phyloP scores from a whole-genome alignment of 1,140 invertebrate genomes.

The Drosophila murphyi region DNA sequence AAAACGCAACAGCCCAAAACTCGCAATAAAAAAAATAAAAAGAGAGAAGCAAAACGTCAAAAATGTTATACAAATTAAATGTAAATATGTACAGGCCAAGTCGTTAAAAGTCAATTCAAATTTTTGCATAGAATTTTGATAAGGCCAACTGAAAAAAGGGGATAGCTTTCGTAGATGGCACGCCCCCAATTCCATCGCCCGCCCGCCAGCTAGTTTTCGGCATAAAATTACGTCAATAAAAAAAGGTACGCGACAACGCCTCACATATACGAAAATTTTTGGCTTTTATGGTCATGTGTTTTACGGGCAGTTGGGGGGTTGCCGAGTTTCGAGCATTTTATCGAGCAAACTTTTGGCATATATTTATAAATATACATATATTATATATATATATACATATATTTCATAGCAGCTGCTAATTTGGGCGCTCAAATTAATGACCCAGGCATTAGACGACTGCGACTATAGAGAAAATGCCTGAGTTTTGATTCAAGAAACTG shows the following conservation, averaged over 20 bases:
- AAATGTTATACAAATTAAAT: conserved; percentile 78
- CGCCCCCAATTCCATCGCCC: conserved; percentile 5
- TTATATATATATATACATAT: conserved; percentile 3
- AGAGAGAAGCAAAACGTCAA: conserved; percentile 23
- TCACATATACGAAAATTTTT: conserved; percentile 16
- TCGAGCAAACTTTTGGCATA: conserved; percentile 78
- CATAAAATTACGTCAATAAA: conserved; percentile 77
- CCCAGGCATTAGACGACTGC: conserved; percentile 59
- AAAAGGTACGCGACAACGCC: conserved; percentile 63
- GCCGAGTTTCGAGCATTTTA: conserved; percentile 52
- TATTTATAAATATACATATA: not conserved
- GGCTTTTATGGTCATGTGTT: conserved; percentile 14
- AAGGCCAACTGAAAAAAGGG: conserved; percentile 31
- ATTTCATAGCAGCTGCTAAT: conserved; percentile 80
- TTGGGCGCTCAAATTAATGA: conserved; percentile 76
- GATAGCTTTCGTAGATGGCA: not conserved
- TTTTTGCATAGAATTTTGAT: conserved; percentile 79
- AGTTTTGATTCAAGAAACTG: conserved; percentile 40
- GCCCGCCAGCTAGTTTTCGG: conserved; percentile 50
- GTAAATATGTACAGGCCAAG: conserved; percentile 61
- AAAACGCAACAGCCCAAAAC: conserved; percentile 9
- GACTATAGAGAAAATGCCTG: conserved; percentile 17
- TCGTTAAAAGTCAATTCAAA: conserved; percentile 81
- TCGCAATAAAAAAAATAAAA: conserved; percentile 27
- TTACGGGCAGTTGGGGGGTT: not conserved